Evolutionary conservation across 1,140 invertebrate species (phyloP), one percentile per base, ranked within the genome.

Genomic region (Drosophila kurseongensis): DNA sequence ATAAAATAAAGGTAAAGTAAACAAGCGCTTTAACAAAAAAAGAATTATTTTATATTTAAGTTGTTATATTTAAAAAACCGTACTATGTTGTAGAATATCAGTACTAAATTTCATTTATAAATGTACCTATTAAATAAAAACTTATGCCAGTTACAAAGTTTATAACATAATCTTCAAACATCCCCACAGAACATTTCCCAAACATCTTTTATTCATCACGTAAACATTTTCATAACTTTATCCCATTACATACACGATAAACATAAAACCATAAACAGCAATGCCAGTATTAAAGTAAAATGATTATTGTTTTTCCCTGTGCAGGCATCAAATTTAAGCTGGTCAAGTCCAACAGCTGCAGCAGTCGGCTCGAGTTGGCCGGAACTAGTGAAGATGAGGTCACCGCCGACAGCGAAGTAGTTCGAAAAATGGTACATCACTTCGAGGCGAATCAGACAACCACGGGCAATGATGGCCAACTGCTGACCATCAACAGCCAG

Each of bases 261-360:
- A 4, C 48, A 51, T 51, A 16, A 16, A 51, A 14, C 13, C n/a
- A 13, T 5, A 7, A n/a, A 27, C 29, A 16, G n/a, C 27, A 50
- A 16, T 35, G 48, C 32, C n/a, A 16, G 27, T 14, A 35, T 35
- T 2, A 35, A 35, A 51, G 27, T 6, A 0, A 52, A 16, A 52
- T 52, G 50, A 52, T 7, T 36, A 12, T 52, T 3, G 9, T 6
- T 12, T 14, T 36, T 47, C 29, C 16, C 23, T 51, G 42, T 12
- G 5, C 93, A 85, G 95, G 94, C 44, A 94, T 96, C 32, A 96
- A 96, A 88, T 96, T 96, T 90, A 95, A 95, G 77, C 84, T 97
- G 55, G 94, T 97, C 0, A 97, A 97, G 91, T 97, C 96, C 23
- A 97, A 97, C 81, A 97, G 96, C 72, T 97, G 96, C 83, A 96